These are phyloP conservation scores for Chymomyza fuscimana DNA, from an alignment of 2,888 invertebrate species.

Conservation along the genomic window DNA sequence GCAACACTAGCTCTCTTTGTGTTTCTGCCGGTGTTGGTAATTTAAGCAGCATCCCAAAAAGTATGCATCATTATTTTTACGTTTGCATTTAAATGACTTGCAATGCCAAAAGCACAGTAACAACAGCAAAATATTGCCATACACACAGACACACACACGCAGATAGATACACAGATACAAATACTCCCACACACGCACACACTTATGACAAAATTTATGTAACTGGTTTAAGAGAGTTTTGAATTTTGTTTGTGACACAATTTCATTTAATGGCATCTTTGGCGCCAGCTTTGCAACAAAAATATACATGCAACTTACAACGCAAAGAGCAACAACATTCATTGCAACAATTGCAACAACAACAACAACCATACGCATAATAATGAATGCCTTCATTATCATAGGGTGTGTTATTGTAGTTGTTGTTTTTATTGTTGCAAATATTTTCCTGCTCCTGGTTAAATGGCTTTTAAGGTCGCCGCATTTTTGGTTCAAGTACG, in stretches of 20 bases:
- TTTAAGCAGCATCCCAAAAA: conserved; percentile 51
- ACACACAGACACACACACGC: conserved; percentile 6
- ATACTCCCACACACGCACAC: background rate
- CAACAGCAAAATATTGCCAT: background rate
- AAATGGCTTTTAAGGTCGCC: background rate
- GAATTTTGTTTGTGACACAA: conserved; percentile 69
- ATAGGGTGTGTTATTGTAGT: conserved; percentile 39
- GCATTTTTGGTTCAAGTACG: background rate
- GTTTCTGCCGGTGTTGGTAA: conserved; percentile 49
- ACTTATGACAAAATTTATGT: conserved; percentile 49
- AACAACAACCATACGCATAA: conserved; percentile 53
- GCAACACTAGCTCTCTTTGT: conserved; percentile 24
- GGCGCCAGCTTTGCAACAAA: conserved; percentile 64
- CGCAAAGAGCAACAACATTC: conserved; percentile 16
- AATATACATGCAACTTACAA: background rate
- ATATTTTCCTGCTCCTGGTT: background rate
- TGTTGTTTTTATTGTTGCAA: background rate
- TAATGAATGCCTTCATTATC: conserved; percentile 72
- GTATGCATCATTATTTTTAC: conserved; percentile 46
- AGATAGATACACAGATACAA: conserved; percentile 11
- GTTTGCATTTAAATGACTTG: conserved; percentile 54
- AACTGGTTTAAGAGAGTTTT: conserved; percentile 7
- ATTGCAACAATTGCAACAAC: conserved; percentile 23
- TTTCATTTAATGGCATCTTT: conserved; percentile 76
- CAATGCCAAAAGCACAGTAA: conserved; percentile 15